Evolutionary conservation across 2,797 vertebrate genomes (phyloP).

Genomic region (Oryzias sinensis): DNA sequence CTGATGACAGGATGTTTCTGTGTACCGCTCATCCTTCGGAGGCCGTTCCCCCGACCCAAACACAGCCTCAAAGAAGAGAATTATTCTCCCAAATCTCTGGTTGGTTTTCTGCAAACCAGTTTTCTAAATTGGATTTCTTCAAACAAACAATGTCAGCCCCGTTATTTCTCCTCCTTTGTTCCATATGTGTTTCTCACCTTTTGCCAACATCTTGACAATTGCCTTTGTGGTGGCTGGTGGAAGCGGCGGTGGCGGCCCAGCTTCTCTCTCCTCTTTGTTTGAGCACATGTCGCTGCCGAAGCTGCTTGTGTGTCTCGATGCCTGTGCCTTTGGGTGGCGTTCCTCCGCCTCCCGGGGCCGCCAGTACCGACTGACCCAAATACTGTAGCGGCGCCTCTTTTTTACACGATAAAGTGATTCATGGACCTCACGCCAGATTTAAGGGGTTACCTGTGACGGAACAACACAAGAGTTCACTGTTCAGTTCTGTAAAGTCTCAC

Average conservation of each 20-base stretch:
- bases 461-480: constrained; percentile 11
- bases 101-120: constrained; percentile 9
- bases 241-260: constrained; percentile 40
- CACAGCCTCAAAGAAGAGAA: constrained; percentile 5
- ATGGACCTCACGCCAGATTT: constrained; percentile 37
- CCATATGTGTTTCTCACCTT: constrained; percentile 23
- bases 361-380: constrained; percentile 61
- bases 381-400: constrained; percentile 54
- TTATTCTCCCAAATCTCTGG: constrained; percentile 31
- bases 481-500: no score
- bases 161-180: constrained; percentile 21
- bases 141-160: constrained; percentile 6
- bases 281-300: constrained; percentile 36
- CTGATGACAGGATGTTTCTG: constrained; percentile 31
- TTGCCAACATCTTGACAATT: constrained; percentile 33
- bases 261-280: constrained; percentile 43
- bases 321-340: constrained; percentile 56
- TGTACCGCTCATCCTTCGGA: background rate
- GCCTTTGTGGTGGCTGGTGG: constrained; percentile 43
- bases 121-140: constrained; percentile 25
- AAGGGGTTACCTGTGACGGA: constrained; percentile 34
- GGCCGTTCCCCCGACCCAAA: no score
- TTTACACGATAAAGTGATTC: constrained; percentile 42
- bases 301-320: constrained; percentile 28
- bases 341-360: constrained; percentile 46